Evolutionary conservation across 2,113 vertebrate species (phyloP).

Genomic region (Felis catus): DNA sequence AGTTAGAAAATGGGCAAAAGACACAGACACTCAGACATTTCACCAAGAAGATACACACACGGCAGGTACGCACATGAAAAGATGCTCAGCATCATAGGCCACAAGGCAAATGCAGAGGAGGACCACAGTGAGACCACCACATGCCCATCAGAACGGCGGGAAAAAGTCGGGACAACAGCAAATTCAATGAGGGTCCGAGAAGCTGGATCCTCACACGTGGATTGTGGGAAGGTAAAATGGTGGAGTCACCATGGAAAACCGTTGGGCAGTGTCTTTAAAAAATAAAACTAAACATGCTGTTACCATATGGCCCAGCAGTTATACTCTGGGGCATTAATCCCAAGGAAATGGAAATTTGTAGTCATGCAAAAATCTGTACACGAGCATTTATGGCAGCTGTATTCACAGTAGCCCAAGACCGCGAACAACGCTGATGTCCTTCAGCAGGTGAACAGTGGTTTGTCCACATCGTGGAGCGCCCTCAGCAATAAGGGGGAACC

Average conservation of each 20-base stretch:
- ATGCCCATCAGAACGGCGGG: not conserved
- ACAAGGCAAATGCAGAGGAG: rapidly evolving
- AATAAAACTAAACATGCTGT: not conserved
- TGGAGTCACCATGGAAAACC: not conserved
- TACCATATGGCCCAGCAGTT: too few relatives aligned
- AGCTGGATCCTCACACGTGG: too few relatives aligned
- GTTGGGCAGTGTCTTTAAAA: not conserved
- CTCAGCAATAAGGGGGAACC: not conserved
- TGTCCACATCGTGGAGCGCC: not conserved
- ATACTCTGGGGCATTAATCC: not conserved
- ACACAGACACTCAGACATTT: not conserved
- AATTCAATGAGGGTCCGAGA: not conserved
- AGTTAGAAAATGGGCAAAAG: not conserved
- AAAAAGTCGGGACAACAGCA: too few relatives aligned
- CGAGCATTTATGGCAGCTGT: not conserved
- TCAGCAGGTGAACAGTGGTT: too few relatives aligned
- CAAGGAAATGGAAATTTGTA: not conserved
- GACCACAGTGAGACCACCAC: not conserved
- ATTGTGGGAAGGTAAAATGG: not conserved
- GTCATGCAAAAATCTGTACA: not conserved
- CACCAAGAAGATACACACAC: not conserved
- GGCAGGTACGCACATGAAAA: not conserved
- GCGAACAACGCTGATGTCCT: not conserved
- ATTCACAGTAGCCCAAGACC: not conserved
- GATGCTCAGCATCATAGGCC: rapidly evolving